These are phyloP conservation scores for Horisme vitalbata DNA, from an alignment of 2,888 invertebrate species.

Conservation along the genomic window DNA sequence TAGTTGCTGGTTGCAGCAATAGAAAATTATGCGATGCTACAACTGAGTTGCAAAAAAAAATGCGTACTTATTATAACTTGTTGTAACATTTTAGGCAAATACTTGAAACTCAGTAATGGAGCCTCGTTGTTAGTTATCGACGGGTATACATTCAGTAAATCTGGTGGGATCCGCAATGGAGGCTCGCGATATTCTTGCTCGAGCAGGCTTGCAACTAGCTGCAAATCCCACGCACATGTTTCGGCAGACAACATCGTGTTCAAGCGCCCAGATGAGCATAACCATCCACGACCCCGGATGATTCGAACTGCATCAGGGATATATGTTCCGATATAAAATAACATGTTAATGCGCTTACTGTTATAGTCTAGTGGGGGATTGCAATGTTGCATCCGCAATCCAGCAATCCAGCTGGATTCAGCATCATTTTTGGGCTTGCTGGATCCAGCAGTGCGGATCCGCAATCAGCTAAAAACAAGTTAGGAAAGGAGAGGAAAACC, in stretches of 20 bases:
- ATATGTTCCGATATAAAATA: background rate
- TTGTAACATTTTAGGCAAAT: conserved; percentile 21
- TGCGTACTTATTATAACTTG: background rate
- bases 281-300: background rate
- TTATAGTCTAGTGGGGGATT: too few species aligned
- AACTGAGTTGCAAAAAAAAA: too few species aligned
- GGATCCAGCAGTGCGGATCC: too few species aligned
- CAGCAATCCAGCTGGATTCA: too few species aligned
- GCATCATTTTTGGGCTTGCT: too few species aligned
- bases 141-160: conserved; percentile 27
- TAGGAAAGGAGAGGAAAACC: too few species aligned
- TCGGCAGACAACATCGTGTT: background rate
- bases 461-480: too few species aligned
- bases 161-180: conserved; percentile 2
- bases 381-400: too few species aligned
- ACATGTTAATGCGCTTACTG: too few species aligned
- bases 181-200: conserved; percentile 21
- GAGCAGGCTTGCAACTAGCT: background rate
- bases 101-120: conserved; percentile 20
- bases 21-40: too few species aligned
- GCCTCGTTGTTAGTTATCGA: conserved; percentile 16
- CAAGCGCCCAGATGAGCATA: background rate
- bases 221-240: conserved; percentile 15
- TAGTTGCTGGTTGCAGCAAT: too few species aligned
- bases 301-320: background rate